A percentile compares a stretch with the other conserved stretches of the same genome.
Conservation (phyloP, 2,888 invertebrate species). For the Scaptomyza polygonia region DNA sequence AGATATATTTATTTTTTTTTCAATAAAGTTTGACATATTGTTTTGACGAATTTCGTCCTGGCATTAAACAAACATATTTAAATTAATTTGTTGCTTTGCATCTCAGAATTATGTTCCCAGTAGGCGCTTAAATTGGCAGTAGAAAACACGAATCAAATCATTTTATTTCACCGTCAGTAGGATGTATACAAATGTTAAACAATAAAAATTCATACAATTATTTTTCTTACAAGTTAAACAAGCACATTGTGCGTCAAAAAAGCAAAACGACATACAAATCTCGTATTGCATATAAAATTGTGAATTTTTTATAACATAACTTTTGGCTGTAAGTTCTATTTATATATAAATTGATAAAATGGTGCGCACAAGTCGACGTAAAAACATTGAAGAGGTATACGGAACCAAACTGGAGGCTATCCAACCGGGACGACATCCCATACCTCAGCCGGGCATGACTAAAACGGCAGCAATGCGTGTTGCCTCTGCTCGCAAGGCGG, state of each 20-base stretch:
- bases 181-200: constrained; percentile 52
- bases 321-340: constrained; percentile 32
- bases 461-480: constrained; percentile 58
- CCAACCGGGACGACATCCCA: constrained; percentile 46
- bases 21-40: neutral
- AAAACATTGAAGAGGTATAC: constrained; percentile 81
- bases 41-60: constrained; percentile 3
- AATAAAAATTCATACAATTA: constrained; percentile 46
- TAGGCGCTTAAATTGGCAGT: constrained; percentile 15
- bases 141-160: constrained; percentile 15
- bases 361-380: constrained; percentile 78
- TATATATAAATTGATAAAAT: constrained; percentile 43
- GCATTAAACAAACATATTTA: neutral
- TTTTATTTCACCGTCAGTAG: constrained; percentile 49
- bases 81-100: neutral
- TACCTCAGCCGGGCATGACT: constrained; percentile 44
- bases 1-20: neutral
- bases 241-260: constrained; percentile 20
- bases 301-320: neutral
- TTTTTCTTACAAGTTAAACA: constrained; percentile 41
- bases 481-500: constrained; percentile 44
- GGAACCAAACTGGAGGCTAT: constrained; percentile 67
- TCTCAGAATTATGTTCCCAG: constrained; percentile 10
- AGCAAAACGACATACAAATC: constrained; percentile 1
- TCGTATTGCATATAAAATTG: constrained; percentile 25